Evolutionary conservation across 1,140 invertebrate genomes (phyloP), one percentile per base, ranked within the genome.

Genomic region (Drosophila subobscura): DNA sequence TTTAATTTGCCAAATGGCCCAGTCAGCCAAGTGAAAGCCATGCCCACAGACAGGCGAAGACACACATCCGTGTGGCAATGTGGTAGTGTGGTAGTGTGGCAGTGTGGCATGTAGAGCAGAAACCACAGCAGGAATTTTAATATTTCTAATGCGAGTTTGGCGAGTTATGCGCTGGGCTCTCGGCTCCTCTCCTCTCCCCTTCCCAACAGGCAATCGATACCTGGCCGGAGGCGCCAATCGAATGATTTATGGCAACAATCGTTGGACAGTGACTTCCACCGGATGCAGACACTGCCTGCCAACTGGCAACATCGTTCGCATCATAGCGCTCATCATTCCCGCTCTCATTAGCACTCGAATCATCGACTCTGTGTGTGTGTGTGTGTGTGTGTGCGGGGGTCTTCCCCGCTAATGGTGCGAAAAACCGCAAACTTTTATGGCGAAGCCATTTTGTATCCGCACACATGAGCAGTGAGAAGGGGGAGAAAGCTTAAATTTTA

Each of bases 71-170:
- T 53, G 60, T 55, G 33, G 23, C 29, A 0, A 20, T 58, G 59
- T 77, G 63, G 57, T 29, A 44, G 33, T 64, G 61, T 57, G 59
- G 40, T 56, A 45, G 49, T 46, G 53, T 65, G 59, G 55, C 29
- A 52, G 27, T 76, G 46, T 77, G 63, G 57, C 66, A 72, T 71
- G 71, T 45, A 54, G 52, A 72, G 72, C 40, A 52, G 67, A 79
- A 85, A 83, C 80, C 80, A 85, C 80, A 84, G 76, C 80, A 85
- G 63, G 77, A 84, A 75, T 86, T 86, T 86, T 88, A 86, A 86
- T 86, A 86, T 75, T 86, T 86, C 81, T 86, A 86, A 86, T 86
- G 81, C 68, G 63, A 65, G 72, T 71, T 63, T 57, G 56, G 42
- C 71, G 74, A 83, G 79, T 71, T 83, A 66, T 83, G 66, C 27